Evolutionary conservation across 2,888 invertebrate species (phyloP).

Genomic region (Mystacides longicornis): DNA sequence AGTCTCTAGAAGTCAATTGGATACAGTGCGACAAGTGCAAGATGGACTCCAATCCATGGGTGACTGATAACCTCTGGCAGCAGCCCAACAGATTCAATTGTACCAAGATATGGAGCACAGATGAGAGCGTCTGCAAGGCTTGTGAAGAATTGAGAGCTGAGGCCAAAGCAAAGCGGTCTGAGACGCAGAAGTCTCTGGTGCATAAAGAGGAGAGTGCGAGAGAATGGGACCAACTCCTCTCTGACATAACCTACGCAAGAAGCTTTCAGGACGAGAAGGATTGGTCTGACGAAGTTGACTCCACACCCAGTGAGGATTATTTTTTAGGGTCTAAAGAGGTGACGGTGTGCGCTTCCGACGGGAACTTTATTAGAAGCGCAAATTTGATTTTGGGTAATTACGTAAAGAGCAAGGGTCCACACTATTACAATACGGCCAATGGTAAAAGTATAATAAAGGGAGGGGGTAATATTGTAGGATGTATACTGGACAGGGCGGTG

Average conservation of each 20-base stretch:
- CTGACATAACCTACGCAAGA: slow-evolving; percentile 52
- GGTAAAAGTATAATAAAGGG: background rate
- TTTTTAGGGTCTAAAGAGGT: slow-evolving; percentile 27
- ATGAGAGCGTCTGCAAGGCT: slow-evolving; percentile 35
- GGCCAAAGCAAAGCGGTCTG: slow-evolving; percentile 27
- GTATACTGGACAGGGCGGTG: slow-evolving; percentile 22
- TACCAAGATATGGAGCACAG: slow-evolving; percentile 34
- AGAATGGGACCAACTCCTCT: slow-evolving; percentile 56
- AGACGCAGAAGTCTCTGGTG: slow-evolving; percentile 26
- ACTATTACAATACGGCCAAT: background rate
- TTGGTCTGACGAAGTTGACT: slow-evolving; percentile 28
- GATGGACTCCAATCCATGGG: slow-evolving; percentile 28
- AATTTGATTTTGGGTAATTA: slow-evolving; percentile 5
- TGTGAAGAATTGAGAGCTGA: slow-evolving; percentile 29
- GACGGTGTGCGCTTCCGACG: slow-evolving; percentile 28
- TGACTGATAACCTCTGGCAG: slow-evolving; percentile 26
- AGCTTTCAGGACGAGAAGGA: slow-evolving; percentile 40
- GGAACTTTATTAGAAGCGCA: slow-evolving; percentile 22
- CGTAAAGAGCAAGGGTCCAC: background rate
- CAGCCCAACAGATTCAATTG: slow-evolving; percentile 14
- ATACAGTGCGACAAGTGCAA: slow-evolving; percentile 41
- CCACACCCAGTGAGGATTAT: slow-evolving; percentile 23
- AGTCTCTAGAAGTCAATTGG: slow-evolving; percentile 28
- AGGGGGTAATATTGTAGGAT: slow-evolving; percentile 15
- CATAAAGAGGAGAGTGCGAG: slow-evolving; percentile 44